These are phyloP conservation scores for Arnoldichthys spilopterus DNA, from an alignment of 2,797 vertebrate species.

Conservation along the genomic window DNA sequence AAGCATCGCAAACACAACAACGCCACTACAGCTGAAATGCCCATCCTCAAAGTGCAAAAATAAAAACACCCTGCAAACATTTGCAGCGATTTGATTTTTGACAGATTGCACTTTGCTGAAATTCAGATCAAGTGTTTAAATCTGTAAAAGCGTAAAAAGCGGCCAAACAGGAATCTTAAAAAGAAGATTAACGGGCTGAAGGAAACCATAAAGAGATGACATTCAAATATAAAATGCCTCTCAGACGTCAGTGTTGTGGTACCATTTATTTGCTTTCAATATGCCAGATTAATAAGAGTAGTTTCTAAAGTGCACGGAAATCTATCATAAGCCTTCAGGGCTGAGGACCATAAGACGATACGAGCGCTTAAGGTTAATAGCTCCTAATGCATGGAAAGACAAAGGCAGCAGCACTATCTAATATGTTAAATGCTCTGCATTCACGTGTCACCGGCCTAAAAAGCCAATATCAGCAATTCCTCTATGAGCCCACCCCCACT, in stretches of 20 bases:
- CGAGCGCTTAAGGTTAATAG: constrained; percentile 32
- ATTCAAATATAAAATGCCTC: constrained; percentile 9
- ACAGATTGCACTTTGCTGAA: constrained; percentile 7
- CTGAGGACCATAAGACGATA: constrained; percentile 2
- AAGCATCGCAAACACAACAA: constrained; percentile 16
- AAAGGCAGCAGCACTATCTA: constrained; percentile 7
- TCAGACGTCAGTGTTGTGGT: not conserved
- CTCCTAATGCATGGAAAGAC: constrained; percentile 32
- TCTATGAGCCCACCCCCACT: constrained; percentile 55
- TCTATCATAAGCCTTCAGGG: constrained; percentile 6
- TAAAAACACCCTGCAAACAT: constrained; percentile 1
- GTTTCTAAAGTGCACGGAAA: constrained; percentile 14
- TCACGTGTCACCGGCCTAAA: constrained; percentile 72
- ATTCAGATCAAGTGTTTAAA: constrained; percentile 28
- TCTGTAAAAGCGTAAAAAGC: constrained; percentile 20
- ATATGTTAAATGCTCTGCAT: constrained; percentile 31
- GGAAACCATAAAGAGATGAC: not conserved
- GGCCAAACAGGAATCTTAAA: constrained; percentile 48
- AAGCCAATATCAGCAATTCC: constrained; percentile 44
- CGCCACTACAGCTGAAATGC: constrained; percentile 10
- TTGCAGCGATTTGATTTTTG: constrained; percentile 40
- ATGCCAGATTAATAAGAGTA: not conserved
- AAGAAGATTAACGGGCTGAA: constrained; percentile 53
- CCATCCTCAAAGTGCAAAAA: constrained; percentile 40
- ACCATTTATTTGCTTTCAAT: constrained; percentile 15